These are phyloP conservation scores for Leptinotarsa haldemani DNA, from an alignment of 2,888 invertebrate genomes.

Conservation along the genomic window DNA sequence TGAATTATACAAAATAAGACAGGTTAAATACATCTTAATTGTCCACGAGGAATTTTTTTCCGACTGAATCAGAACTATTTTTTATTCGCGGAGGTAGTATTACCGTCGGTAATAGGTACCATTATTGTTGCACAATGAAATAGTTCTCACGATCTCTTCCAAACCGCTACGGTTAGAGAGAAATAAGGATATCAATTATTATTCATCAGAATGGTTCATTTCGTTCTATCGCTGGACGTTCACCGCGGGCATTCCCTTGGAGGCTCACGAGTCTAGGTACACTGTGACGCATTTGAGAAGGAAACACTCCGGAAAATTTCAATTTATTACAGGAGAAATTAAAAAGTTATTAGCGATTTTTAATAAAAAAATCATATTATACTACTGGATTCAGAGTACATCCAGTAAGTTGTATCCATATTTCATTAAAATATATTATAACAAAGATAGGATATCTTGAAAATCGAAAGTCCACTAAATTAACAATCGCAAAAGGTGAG, in stretches of 20 bases:
- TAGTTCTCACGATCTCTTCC: conserved; percentile 9
- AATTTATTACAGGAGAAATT: too few species aligned
- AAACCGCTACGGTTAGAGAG: background rate
- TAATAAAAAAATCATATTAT: too few species aligned
- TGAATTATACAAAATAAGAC: conserved; percentile 17
- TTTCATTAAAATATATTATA: too few species aligned
- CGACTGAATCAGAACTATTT: conserved; percentile 24
- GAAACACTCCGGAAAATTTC: too few species aligned
- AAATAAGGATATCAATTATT: conserved; percentile 14
- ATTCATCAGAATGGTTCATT: conserved; percentile 5
- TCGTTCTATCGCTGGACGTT: conserved; percentile 11
- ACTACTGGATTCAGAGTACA: too few species aligned
- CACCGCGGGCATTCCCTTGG: background rate
- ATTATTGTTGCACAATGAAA: conserved; percentile 11
- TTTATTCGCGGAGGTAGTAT: background rate
- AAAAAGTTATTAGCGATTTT: too few species aligned
- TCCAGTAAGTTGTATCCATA: too few species aligned
- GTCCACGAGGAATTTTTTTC: conserved; percentile 23
- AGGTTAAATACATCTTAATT: conserved; percentile 24
- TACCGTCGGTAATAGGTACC: conserved; percentile 7
- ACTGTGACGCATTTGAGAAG: background rate
- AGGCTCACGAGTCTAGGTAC: background rate
- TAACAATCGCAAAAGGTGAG: too few species aligned
- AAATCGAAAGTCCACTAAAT: too few species aligned
- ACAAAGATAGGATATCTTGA: too few species aligned